Conservation (phyloP, 2,113 vertebrate genomes). For the Australoheros scitulus region DNA sequence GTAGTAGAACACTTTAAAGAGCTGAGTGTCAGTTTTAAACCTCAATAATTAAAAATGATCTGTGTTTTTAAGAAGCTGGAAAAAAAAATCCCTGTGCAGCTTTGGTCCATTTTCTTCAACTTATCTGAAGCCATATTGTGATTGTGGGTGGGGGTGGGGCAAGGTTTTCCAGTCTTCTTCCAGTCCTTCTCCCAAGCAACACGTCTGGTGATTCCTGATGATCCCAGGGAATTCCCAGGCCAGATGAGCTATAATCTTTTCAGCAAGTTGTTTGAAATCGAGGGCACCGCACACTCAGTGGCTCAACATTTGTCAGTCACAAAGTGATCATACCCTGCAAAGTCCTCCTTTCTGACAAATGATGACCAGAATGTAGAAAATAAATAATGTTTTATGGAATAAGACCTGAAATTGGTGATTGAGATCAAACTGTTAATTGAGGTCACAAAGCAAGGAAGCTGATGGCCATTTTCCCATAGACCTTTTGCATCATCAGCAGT, state of each 20-base stretch:
- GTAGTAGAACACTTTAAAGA: neutral
- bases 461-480: neutral
- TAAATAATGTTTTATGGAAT: neutral
- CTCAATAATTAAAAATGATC: neutral
- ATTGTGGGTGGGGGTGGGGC: too few species aligned
- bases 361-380: neutral
- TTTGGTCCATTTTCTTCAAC: neutral
- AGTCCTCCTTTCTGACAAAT: neutral
- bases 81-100: neutral
- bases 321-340: neutral
- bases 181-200: neutral
- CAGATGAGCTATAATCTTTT: neutral
- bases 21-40: neutral
- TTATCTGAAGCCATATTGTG: neutral
- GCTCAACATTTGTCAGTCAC: neutral
- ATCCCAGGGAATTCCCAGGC: neutral
- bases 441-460: neutral
- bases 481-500: too few species aligned
- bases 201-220: neutral
- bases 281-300: neutral
- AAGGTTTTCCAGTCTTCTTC: neutral
- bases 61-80: neutral
- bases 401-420: neutral
- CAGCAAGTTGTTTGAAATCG: neutral
- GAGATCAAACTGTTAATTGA: too few species aligned